phyloP scores from a whole-genome alignment of 2,888 invertebrate genomes.

The Tridacna crocea region DNA sequence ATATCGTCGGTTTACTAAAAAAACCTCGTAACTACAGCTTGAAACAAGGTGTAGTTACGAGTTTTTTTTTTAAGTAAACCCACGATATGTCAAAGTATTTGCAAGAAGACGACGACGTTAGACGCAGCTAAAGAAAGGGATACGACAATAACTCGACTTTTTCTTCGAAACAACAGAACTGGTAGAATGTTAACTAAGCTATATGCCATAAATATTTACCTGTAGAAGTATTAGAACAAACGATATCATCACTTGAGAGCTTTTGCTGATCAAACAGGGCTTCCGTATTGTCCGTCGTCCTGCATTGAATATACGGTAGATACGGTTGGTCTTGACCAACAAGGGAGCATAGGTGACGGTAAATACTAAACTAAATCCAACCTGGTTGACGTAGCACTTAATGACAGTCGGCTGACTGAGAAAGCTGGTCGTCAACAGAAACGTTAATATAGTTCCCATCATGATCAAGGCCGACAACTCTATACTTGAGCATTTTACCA shows the following conservation, averaged over 20 bases:
- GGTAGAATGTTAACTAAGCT: too few relatives aligned
- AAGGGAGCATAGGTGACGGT: conserved; percentile 79
- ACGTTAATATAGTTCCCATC: conserved; percentile 73
- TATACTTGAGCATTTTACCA: conserved; percentile 80
- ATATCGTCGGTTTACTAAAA: too few relatives aligned
- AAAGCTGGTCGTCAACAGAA: conserved; percentile 73
- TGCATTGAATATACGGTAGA: conserved; percentile 78
- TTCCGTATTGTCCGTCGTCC: conserved; percentile 70
- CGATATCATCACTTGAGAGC: conserved; percentile 76
- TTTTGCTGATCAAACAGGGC: conserved; percentile 74
- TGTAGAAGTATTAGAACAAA: conserved; percentile 69
- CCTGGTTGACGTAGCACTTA: conserved; percentile 74
- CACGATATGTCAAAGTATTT: too few relatives aligned
- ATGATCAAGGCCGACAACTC: conserved; percentile 79
- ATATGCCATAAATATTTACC: conserved; percentile 59
- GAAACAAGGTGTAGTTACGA: too few relatives aligned
- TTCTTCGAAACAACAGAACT: too few relatives aligned
- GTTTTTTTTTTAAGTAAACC: too few relatives aligned
- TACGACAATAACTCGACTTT: too few relatives aligned
- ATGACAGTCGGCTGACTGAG: conserved; percentile 69
- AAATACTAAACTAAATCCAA: conserved; percentile 80
- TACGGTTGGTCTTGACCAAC: conserved; percentile 79
- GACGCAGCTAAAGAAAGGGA: too few relatives aligned
- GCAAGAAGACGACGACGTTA: too few relatives aligned
- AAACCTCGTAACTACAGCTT: too few relatives aligned